Evolutionary conservation across 2,888 invertebrate species (phyloP).

Genomic region (Neria commutata): DNA sequence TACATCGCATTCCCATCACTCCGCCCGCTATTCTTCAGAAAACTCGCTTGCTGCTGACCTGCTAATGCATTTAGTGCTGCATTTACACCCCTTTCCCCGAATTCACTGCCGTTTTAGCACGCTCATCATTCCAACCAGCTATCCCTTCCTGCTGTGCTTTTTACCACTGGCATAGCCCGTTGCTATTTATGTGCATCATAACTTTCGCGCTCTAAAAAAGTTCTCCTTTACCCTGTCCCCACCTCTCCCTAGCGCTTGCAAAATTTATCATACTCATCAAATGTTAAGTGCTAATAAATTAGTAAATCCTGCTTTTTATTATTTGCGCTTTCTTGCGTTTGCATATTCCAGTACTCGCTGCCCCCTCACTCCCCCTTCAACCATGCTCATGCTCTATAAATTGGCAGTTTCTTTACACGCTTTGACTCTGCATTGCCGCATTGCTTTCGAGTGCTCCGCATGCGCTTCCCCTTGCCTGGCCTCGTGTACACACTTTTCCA

Average conservation of each 20-base stretch:
- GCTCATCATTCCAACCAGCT: not conserved
- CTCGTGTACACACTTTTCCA: not conserved
- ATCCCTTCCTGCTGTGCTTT: not conserved
- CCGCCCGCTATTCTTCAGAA: too few species aligned
- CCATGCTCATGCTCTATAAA: too few species aligned
- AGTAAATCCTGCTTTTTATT: not conserved
- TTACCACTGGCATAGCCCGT: too few species aligned
- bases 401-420: not conserved
- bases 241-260: too few species aligned
- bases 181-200: too few species aligned
- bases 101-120: not conserved
- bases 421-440: not conserved
- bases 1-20: too few species aligned
- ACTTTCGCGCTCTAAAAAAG: too few species aligned
- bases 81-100: not conserved
- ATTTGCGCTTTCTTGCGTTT: not conserved
- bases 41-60: too few species aligned
- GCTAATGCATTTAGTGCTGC: not conserved
- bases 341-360: not conserved
- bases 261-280: conserved; percentile 15
- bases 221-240: too few species aligned
- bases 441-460: not conserved
- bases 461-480: not conserved
- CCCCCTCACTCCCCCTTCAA: not conserved
- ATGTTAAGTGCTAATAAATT: conserved; percentile 15